Conservation (phyloP, 2,113 vertebrate genomes). For the Megalops atlanticus region DNA sequence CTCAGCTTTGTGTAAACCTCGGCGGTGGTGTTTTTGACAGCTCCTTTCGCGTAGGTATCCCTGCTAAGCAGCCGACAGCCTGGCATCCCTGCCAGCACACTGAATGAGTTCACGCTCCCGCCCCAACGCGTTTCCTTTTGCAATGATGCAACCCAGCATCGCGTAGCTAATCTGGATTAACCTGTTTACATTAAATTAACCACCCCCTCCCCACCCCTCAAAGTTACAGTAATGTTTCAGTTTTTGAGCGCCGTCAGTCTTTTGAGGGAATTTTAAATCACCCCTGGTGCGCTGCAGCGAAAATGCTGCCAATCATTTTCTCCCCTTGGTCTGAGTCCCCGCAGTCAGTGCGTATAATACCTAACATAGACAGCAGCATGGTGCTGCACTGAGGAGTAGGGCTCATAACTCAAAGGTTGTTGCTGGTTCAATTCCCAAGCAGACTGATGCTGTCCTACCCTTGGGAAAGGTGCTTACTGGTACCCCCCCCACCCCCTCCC, state of each 20-base stretch:
- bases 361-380: too few species aligned
- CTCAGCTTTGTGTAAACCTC: too few species aligned
- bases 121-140: conserved; percentile 39
- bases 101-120: neutral
- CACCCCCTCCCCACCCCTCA: conserved; percentile 25
- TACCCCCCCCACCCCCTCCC: too few species aligned
- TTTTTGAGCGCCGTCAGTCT: conserved; percentile 52
- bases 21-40: too few species aligned
- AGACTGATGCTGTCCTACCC: too few species aligned
- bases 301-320: neutral
- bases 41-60: neutral
- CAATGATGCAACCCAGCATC: conserved; percentile 40
- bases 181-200: conserved; percentile 57
- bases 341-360: too few species aligned
- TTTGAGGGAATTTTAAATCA: conserved; percentile 51
- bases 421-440: too few species aligned
- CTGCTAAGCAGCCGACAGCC: neutral
- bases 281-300: conserved; percentile 52
- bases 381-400: too few species aligned
- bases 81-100: neutral
- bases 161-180: conserved; percentile 56
- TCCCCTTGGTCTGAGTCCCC: neutral
- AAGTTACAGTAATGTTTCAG: conserved; percentile 49
- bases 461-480: too few species aligned
- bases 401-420: too few species aligned